phyloP scores from a whole-genome alignment of 2,888 invertebrate species.

The Harpalus rufipes region DNA sequence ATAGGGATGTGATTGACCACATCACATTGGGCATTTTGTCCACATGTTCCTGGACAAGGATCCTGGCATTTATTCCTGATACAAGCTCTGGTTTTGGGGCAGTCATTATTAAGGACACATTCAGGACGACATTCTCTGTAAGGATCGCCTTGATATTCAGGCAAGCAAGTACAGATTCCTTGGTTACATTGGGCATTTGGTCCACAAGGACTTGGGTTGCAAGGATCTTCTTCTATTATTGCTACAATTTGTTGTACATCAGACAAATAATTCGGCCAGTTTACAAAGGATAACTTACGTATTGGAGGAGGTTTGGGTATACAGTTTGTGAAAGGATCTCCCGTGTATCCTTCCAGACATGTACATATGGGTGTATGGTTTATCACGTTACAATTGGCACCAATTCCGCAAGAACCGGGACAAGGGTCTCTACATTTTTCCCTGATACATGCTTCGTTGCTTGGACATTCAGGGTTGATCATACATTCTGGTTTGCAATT shows the following conservation, averaged over 20 bases:
- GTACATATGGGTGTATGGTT: constrained; percentile 76
- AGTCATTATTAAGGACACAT: constrained; percentile 85
- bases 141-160: constrained; percentile 84
- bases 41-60: constrained; percentile 88
- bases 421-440: constrained; percentile 81
- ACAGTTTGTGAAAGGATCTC: constrained; percentile 76
- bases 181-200: constrained; percentile 84
- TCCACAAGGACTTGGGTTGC: constrained; percentile 88
- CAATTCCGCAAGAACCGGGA: constrained; percentile 83
- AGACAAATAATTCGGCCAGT: not conserved
- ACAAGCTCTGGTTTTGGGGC: constrained; percentile 83
- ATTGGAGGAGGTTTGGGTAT: constrained; percentile 74
- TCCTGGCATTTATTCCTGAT: constrained; percentile 84
- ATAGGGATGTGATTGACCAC: constrained; percentile 89
- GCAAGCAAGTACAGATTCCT: constrained; percentile 82
- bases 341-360: constrained; percentile 79
- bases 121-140: constrained; percentile 85
- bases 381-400: constrained; percentile 81
- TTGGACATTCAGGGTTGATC: constrained; percentile 80
- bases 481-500: constrained; percentile 81
- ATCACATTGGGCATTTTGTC: constrained; percentile 85
- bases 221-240: constrained; percentile 77
- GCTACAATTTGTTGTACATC: constrained; percentile 44
- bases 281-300: constrained; percentile 20
- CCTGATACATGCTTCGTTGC: constrained; percentile 79